These are phyloP conservation scores for Chaetogeoica ovagalla DNA, from an alignment of 2,888 invertebrate genomes.

Conservation along the genomic window DNA sequence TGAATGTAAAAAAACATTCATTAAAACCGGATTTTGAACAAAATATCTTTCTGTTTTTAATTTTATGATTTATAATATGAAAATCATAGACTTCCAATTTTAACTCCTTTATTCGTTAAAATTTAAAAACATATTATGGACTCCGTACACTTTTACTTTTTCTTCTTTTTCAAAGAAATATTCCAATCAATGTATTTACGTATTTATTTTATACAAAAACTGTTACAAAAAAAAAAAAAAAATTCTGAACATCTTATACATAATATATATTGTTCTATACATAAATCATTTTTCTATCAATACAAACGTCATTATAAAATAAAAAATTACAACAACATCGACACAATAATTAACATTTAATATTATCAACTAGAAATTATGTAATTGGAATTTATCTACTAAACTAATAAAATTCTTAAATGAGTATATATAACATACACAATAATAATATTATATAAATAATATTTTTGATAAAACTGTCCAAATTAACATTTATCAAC, in stretches of 20 bases:
- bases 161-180: not conserved
- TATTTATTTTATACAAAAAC: slow-evolving; percentile 9
- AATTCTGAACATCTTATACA: not conserved
- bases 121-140: too few species aligned
- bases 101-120: too few species aligned
- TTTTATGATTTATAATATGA: too few species aligned
- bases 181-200: not conserved
- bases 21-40: too few species aligned
- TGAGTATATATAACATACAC: too few species aligned
- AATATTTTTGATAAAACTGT: not conserved
- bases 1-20: too few species aligned
- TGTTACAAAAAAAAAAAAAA: not conserved
- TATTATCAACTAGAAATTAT: slow-evolving; percentile 23
- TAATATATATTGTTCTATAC: slow-evolving; percentile 23
- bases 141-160: too few species aligned
- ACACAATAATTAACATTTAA: slow-evolving; percentile 22
- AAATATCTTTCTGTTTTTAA: too few species aligned
- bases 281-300: slow-evolving; percentile 35
- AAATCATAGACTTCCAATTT: too few species aligned
- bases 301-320: slow-evolving; percentile 34
- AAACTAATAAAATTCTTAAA: not conserved
- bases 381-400: not conserved
- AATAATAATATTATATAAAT: not conserved
- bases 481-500: too few species aligned
- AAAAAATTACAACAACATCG: slow-evolving; percentile 26